Evolutionary conservation across 2,888 invertebrate species (phyloP).

Genomic region (Trypoxylon attenuatum): DNA sequence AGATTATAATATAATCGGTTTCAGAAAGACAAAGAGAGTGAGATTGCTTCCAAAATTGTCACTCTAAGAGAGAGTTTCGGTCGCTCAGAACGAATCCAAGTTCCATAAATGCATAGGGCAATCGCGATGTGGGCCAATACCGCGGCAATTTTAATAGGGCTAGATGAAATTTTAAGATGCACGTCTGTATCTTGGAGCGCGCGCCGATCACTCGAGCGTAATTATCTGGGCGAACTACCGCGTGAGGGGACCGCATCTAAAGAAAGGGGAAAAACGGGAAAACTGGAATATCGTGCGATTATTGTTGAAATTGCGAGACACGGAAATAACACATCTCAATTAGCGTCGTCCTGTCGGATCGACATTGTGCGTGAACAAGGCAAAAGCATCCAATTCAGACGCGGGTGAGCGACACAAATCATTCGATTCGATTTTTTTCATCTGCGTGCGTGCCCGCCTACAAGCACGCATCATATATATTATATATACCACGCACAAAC

Average conservation of each 20-base stretch:
- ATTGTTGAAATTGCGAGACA: no score
- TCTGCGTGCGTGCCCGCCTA: slow-evolving; percentile 24
- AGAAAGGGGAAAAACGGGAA: slow-evolving; percentile 3
- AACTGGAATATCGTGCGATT: not conserved
- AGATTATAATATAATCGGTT: no score
- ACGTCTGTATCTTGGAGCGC: slow-evolving; percentile 34
- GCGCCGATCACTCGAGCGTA: slow-evolving; percentile 44
- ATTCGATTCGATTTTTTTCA: no score
- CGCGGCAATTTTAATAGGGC: slow-evolving; percentile 45
- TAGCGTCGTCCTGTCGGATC: no score
- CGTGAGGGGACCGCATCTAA: slow-evolving; percentile 31
- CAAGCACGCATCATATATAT: slow-evolving; percentile 15
- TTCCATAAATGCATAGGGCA: no score
- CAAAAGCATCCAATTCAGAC: not conserved
- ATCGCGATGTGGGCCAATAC: slow-evolving; percentile 41
- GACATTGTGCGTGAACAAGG: not conserved
- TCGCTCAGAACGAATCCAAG: no score
- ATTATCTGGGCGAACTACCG: slow-evolving; percentile 9
- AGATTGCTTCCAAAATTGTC: no score
- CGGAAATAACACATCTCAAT: no score
- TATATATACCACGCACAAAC: not conserved
- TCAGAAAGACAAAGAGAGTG: no score
- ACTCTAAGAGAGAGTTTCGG: no score
- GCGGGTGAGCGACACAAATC: not conserved
- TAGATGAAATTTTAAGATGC: slow-evolving; percentile 45